Percentiles rank a stretch among this genome's conserved stretches.
Evolutionary conservation across 2,888 invertebrate species (phyloP).

Genomic region (Archips xylosteana): DNA sequence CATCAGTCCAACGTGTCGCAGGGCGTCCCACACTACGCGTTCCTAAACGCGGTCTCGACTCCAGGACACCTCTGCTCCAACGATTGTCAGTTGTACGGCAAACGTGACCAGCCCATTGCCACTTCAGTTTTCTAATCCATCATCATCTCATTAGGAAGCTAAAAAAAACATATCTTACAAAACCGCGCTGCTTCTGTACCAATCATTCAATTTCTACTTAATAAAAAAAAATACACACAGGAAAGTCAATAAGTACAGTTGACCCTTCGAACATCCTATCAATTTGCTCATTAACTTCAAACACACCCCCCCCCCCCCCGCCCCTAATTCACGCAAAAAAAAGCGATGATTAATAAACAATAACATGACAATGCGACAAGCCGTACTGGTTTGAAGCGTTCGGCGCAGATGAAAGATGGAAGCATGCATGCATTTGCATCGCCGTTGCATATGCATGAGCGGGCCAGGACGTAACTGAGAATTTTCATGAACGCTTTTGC

Average conservation of each 20-base stretch:
- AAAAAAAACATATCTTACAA: too few relatives aligned
- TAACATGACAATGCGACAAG: conserved; percentile 27
- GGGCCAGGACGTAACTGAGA: conserved; percentile 15
- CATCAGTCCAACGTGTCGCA: too few relatives aligned
- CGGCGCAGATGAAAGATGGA: conserved; percentile 37
- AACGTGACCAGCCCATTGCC: too few relatives aligned
- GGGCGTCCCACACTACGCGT: too few relatives aligned
- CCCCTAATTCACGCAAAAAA: conserved; percentile 19
- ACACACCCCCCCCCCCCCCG: neutral
- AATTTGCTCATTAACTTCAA: neutral
- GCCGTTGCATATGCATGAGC: conserved; percentile 37
- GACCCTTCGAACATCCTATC: neutral
- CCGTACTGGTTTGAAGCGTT: conserved; percentile 22
- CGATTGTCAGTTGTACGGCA: too few relatives aligned
- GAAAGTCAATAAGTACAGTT: neutral
- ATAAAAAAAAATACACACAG: too few relatives aligned
- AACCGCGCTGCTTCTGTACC: too few relatives aligned
- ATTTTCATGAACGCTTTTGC: conserved; percentile 11
- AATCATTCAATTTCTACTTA: too few relatives aligned
- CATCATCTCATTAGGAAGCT: too few relatives aligned
- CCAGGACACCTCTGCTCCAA: too few relatives aligned
- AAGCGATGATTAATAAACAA: conserved; percentile 34
- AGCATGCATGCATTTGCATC: conserved; percentile 38
- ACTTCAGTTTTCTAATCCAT: too few relatives aligned
- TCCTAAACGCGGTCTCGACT: too few relatives aligned